Evolutionary conservation across 1,140 invertebrate species (phyloP).

Genomic region (Drosophila ohnishii): DNA sequence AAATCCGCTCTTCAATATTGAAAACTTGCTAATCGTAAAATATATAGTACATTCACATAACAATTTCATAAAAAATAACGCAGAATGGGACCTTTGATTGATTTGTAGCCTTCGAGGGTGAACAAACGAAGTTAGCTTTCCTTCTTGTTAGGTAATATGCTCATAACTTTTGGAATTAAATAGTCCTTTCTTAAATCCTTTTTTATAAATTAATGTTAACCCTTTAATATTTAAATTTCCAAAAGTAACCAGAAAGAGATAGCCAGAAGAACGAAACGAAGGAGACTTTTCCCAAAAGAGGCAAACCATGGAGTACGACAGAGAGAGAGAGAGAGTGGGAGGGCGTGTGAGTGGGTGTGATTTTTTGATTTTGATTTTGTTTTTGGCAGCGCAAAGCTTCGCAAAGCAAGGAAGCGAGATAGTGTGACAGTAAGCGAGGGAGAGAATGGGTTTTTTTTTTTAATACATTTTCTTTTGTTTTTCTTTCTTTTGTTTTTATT

Average conservation of each 20-base stretch:
- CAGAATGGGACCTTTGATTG: no score
- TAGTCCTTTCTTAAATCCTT: not conserved
- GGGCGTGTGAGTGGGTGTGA: slow-evolving; percentile 11
- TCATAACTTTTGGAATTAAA: not conserved
- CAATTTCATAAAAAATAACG: no score
- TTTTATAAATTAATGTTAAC: not conserved
- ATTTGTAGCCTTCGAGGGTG: no score
- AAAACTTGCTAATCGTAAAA: no score
- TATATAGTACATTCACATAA: no score
- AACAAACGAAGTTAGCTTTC: not conserved
- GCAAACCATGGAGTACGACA: slow-evolving; percentile 17
- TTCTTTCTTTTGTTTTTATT: slow-evolving; percentile 6
- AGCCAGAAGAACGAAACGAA: slow-evolving; percentile 8
- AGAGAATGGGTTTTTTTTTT: not conserved
- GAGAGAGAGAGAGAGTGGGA: slow-evolving; percentile 1
- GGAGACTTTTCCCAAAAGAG: slow-evolving; percentile 20
- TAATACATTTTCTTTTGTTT: not conserved
- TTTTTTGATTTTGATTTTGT: slow-evolving; percentile 1
- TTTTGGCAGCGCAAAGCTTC: slow-evolving; percentile 23
- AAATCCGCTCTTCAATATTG: no score
- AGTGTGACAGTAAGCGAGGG: slow-evolving; percentile 14
- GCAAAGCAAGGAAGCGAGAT: slow-evolving; percentile 9
- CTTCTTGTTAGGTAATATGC: not conserved
- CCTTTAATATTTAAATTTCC: not conserved
- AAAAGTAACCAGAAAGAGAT: slow-evolving; percentile 3